Percentiles rank a stretch among this genome's conserved stretches.
Evolutionary conservation across 2,888 invertebrate species (phyloP).

Genomic region (Dryomyza anilis): DNA sequence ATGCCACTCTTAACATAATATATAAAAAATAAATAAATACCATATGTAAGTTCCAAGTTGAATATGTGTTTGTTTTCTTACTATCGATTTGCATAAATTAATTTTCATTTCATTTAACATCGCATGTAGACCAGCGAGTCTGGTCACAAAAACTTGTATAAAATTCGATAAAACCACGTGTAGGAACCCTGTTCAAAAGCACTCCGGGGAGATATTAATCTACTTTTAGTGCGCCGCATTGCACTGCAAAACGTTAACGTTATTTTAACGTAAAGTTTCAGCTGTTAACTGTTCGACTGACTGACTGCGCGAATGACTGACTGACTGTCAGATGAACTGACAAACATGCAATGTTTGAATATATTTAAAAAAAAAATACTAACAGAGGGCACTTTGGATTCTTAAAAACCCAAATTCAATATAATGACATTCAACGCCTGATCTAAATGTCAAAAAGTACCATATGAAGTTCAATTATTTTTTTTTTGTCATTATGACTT

Average conservation of each 20-base stretch:
- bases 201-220: constrained; percentile 25
- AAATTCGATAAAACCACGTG: no score
- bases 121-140: no score
- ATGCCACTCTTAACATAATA: background rate
- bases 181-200: constrained; percentile 5
- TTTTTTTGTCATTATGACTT: no score
- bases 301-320: background rate
- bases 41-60: background rate
- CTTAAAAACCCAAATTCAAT: no score
- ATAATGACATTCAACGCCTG: no score
- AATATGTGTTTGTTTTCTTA: constrained; percentile 6
- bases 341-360: background rate
- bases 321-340: background rate
- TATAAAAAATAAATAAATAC: background rate
- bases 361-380: background rate
- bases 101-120: constrained; percentile 12
- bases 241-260: background rate
- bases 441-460: no score
- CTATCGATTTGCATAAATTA: constrained; percentile 28
- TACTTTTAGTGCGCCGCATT: background rate
- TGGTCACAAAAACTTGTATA: no score
- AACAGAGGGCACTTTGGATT: background rate
- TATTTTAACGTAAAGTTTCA: background rate
- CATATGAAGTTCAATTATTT: no score
- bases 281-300: background rate